Evolutionary conservation across 2,113 vertebrate species (phyloP), one percentile per base, ranked within the genome.

Genomic region (Manacus vitellinus): DNA sequence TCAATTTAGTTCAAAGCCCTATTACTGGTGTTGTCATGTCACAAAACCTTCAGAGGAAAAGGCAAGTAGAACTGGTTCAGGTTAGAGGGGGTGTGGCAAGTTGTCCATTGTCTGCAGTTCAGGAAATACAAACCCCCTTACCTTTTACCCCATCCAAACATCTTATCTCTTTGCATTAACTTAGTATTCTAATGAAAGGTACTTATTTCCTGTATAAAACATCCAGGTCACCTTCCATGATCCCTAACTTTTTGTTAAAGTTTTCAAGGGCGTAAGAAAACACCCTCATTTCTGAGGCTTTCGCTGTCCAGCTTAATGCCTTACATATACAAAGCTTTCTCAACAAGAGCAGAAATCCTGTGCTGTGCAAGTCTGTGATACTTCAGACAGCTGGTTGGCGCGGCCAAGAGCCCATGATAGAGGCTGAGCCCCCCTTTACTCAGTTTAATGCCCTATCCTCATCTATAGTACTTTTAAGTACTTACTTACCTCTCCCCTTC

Each of bases 391-490:
- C n/a, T 18, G 17, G 24, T 14, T 46, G 49, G 23, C 35, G 46
- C 0, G 8, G 85, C 18, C 47, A 44, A 46, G 30, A 2, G 10
- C 28, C 15, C 0, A 0, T 0, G 0, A 14, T 1, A 55, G 44
- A 63, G 25, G 18, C 23, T 1, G 4, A 46, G 39, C 23, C 39
- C 24, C 12, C n/a, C n/a, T 75, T 52, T 15, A 23, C 19, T 68
- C 76, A 8, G 3, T 47, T 47, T 77, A 74, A 41, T n/a, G 49
- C 11, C 19, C 27, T 54, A 4, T 14, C 16, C 33, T 62, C 22
- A 54, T 2, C 46, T 62, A 35, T 25, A 63, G 30, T 20, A 39
- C 44, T 23, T 37, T 59, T 16, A 35, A 56, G 21, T 43, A 67
- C 44, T 30, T 49, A 72, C 47, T 27, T 14, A 14, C 27, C 33